Conservation (phyloP, 30 jellyfish, hydroid and myxozoan species). For the Cassiopea andromeda region DNA sequence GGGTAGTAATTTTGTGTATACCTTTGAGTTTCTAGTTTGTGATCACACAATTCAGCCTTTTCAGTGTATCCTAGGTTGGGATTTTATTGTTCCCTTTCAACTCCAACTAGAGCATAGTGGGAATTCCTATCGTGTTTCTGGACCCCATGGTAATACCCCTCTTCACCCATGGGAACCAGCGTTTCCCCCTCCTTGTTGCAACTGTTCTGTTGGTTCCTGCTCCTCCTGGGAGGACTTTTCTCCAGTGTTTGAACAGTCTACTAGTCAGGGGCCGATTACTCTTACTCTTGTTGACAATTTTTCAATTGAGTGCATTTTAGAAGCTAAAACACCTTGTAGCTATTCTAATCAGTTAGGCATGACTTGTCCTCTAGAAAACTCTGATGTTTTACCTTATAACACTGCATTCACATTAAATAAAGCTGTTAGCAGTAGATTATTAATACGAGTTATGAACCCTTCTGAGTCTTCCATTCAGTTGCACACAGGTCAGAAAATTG, state of each 20-base stretch:
- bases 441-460: conserved; percentile 11
- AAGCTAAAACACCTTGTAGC: neutral
- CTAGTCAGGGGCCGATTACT: conserved; percentile 1
- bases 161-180: neutral
- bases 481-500: neutral
- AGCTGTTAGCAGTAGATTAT: neutral
- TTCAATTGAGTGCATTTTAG: neutral
- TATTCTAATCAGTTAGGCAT: conserved; percentile 11
- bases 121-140: neutral
- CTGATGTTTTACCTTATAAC: neutral
- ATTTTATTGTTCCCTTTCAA: neutral
- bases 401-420: conserved; percentile 13
- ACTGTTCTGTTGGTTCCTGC: neutral
- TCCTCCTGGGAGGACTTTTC: neutral
- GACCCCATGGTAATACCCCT: neutral
- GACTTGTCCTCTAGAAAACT: neutral
- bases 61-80: neutral
- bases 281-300: conserved; percentile 15
- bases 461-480: conserved; percentile 2
- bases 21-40: neutral
- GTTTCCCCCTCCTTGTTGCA: neutral
- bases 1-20: neutral
- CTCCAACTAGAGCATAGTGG: neutral
- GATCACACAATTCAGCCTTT: neutral
- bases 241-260: neutral